Evolutionary conservation across 2,113 vertebrate genomes (phyloP), one percentile per base, ranked within the genome.

Genomic region (Tragelaphus scriptus): DNA sequence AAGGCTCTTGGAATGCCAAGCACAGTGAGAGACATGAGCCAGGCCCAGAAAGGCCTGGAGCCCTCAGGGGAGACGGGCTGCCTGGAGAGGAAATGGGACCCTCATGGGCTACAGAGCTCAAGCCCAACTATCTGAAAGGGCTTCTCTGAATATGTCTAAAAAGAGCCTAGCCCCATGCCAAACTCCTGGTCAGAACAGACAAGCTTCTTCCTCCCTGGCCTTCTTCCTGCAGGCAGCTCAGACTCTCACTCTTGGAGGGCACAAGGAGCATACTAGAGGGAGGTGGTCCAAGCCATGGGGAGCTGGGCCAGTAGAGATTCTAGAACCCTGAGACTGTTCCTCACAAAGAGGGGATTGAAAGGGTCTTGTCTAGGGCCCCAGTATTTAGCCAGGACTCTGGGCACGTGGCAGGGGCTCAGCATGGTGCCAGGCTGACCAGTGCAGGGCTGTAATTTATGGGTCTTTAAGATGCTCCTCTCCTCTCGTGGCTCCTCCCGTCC

Each of bases 1-100:
- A 95, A 94, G 88, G 85, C 36, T 93, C 44, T 85, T 96, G 14
- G 86, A 91, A 95, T 96, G 93, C 97, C 91, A 97, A 95, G 80
- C 36, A n/a, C 17, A 96, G 79, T 63, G 49, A 96, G 77, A 97
- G 61, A 71, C 90, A 91, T 77, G 63, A 32, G 8, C 84, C 81
- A 53, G 92, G 97, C 88, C 92, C 81, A 93, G 90, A 96, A 98
- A 91, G 68, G 61, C 56, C 85, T 93, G 32, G 68, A 94, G 68
- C 36, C 47, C 95, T 93, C 94, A 32, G 3, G 68, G 85, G 36
- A 90, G 68, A 77, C 30, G 63, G 85, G 86, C 71, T 87, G 36
- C 51, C 77, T 84, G 30, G 44, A 71, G 53, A 47, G 17, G 59
- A 36, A n/a, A 61, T 44, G 21, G 94, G 56, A 89, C 26, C 26